A percentile compares a stretch with the other conserved stretches of the same genome.
phyloP scores from a whole-genome alignment of 2,113 vertebrate genomes.

The Merops nubicus region DNA sequence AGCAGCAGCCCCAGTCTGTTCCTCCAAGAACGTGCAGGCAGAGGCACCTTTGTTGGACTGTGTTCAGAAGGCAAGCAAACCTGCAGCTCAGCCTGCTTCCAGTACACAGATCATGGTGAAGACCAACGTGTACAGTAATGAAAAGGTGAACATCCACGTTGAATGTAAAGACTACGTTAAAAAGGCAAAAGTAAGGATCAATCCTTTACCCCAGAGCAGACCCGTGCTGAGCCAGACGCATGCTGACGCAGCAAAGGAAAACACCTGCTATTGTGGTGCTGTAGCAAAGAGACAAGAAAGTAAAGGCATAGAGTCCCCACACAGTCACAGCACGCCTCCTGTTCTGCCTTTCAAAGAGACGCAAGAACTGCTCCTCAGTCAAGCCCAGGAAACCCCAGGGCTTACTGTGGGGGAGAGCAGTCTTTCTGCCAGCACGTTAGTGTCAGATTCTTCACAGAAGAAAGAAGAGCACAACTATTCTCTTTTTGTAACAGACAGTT shows the following conservation, averaged over 20 bases:
- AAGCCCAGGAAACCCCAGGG: slow-evolving; percentile 75
- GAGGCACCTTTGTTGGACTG: slow-evolving; percentile 82
- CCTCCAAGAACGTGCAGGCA: slow-evolving; percentile 83
- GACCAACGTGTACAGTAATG: slow-evolving; percentile 78
- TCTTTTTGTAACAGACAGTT: slow-evolving; percentile 87
- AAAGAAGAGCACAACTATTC: slow-evolving; percentile 99
- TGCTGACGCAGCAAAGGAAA: slow-evolving; percentile 78
- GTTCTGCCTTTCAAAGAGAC: slow-evolving; percentile 83
- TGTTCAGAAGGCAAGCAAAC: slow-evolving; percentile 88
- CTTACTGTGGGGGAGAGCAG: slow-evolving; percentile 71
- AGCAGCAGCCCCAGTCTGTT: slow-evolving; percentile 81
- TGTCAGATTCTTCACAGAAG: slow-evolving; percentile 85
- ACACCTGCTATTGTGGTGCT: slow-evolving; percentile 80
- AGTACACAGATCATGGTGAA: slow-evolving; percentile 91
- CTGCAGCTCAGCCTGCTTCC: slow-evolving; percentile 88
- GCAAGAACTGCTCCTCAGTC: slow-evolving; percentile 78
- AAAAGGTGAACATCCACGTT: slow-evolving; percentile 79
- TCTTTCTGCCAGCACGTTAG: slow-evolving; percentile 75
- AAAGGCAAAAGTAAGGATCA: slow-evolving; percentile 95
- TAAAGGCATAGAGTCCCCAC: slow-evolving; percentile 76
- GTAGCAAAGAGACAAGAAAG: slow-evolving; percentile 79
- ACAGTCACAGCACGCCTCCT: slow-evolving; percentile 62
- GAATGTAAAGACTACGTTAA: slow-evolving; percentile 92
- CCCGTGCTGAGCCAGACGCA: slow-evolving; percentile 71
- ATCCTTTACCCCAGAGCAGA: slow-evolving; percentile 72